Evolutionary conservation across 2,113 vertebrate genomes (phyloP), one percentile per base, ranked within the genome.

Genomic region (Cariama cristata): DNA sequence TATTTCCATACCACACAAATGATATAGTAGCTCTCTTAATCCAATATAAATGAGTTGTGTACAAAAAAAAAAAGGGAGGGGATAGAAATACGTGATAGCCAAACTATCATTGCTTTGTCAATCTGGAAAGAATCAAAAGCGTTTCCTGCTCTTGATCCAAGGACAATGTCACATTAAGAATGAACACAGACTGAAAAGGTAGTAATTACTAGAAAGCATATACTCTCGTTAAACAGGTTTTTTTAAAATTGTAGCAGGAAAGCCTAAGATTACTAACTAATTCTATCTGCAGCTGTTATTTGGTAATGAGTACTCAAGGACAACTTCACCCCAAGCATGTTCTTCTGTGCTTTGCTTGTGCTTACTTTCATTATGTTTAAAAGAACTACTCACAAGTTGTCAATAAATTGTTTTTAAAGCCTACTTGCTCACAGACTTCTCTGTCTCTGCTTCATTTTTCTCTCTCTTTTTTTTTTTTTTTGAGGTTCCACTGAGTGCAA

Each of bases 341-440:
- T 87, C 15, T 60, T 68, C 73, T 75, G 68, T 49, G 68, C 79
- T 95, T 86, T 79, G 42, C 49, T 28, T 88, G 59, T 40, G 11
- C 52, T 90, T 47, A 69, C 9, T 58, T 95, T 15, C 66, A 62
- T 11, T 72, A 69, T 27, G 23, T 63, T 93, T 63, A 60, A 84
- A 89, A 89, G 76, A 90, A 71, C 11, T 15, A 50, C 22, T 32
- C 86, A 60, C 33, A 47, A 83, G 52, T 52, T 84, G 52, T 53
- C 91, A 87, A 68, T 77, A 89, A 91, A 87, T 26, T 93, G 40
- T 68, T 87, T 94, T 94, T 58, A 90, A 96, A 85, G 60, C 22
- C 69, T 79, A 55, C 24, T 47, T 82, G 80, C 56, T 93, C 68
- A 91, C 13, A 55, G 63, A 86, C 42, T 80, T 89, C 56, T 73